A percentile compares a stretch with the other conserved stretches of the same genome.
phyloP scores from a whole-genome alignment of 2,797 vertebrate genomes.

The Gila robusta region DNA sequence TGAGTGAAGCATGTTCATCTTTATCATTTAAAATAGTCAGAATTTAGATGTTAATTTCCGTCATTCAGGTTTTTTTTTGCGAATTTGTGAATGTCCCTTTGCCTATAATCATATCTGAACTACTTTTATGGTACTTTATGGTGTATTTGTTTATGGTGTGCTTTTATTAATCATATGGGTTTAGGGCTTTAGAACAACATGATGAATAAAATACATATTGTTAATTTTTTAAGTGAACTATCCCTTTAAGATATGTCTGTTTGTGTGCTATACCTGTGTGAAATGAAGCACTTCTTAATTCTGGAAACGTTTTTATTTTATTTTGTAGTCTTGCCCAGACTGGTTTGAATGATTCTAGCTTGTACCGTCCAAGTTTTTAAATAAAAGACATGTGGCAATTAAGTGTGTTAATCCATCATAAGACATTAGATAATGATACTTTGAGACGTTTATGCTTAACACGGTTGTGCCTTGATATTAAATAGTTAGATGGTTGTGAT shows the following conservation, averaged over 20 bases:
- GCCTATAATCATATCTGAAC: background rate
- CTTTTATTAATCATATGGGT: background rate
- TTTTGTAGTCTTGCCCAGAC: background rate
- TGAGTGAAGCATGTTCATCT: too few species aligned
- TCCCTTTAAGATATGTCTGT: background rate
- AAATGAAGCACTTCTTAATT: background rate
- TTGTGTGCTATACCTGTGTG: background rate
- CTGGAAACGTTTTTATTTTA: background rate
- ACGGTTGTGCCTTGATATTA: background rate
- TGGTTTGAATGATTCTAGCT: background rate
- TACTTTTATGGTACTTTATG: background rate
- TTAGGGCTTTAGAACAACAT: background rate
- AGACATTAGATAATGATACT: slow-evolving; percentile 7
- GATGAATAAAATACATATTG: too few species aligned
- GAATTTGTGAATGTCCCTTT: background rate
- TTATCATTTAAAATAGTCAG: background rate
- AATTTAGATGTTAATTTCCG: background rate
- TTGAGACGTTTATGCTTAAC: background rate
- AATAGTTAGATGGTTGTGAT: background rate
- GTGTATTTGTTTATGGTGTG: background rate
- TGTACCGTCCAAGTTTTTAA: background rate
- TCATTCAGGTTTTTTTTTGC: rapidly evolving
- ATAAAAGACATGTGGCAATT: slow-evolving; percentile 21
- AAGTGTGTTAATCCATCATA: slow-evolving; percentile 4
- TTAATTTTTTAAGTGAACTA: background rate